Evolutionary conservation across 30 jellyfish, hydroid and myxozoan species (phyloP).

Genomic region (Catostylus mosaicus): DNA sequence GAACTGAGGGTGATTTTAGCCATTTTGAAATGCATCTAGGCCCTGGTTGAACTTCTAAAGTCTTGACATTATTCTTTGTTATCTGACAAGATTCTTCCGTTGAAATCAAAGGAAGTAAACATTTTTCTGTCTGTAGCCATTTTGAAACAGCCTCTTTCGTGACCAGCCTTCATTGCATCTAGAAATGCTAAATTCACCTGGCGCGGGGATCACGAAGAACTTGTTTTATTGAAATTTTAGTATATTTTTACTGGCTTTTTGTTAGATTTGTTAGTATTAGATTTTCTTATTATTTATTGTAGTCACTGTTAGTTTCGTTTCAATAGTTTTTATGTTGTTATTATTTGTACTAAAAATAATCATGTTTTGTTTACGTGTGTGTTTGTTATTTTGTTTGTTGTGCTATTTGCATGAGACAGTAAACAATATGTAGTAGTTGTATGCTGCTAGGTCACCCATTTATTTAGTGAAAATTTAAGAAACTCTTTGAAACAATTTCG

Average conservation of each 20-base stretch:
- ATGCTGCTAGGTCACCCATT: too few relatives aligned
- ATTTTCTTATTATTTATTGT: slow-evolving; percentile 31
- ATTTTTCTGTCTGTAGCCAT: too few relatives aligned
- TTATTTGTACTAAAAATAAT: not conserved
- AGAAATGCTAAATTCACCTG: slow-evolving; percentile 20
- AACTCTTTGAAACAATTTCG: too few relatives aligned
- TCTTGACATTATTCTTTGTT: too few relatives aligned
- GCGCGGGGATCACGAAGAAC: slow-evolving; percentile 45
- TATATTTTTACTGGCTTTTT: slow-evolving; percentile 29
- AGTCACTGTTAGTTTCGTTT: slow-evolving; percentile 37
- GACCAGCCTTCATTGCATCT: not conserved
- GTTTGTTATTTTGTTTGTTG: not conserved
- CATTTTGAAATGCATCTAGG: not conserved
- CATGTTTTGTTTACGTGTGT: slow-evolving; percentile 20
- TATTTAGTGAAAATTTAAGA: too few relatives aligned
- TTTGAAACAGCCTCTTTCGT: not conserved
- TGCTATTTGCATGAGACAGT: not conserved
- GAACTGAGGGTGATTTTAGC: slow-evolving; percentile 51
- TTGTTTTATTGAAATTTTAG: slow-evolving; percentile 21
- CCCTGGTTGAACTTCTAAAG: not conserved
- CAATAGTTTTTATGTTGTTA: not conserved
- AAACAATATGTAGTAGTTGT: too few relatives aligned
- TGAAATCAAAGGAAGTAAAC: too few relatives aligned
- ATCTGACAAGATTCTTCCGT: too few relatives aligned
- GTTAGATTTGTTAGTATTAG: slow-evolving; percentile 29